Conservation (phyloP, 2,888 invertebrate species). For the Pristionchus japonicus region DNA sequence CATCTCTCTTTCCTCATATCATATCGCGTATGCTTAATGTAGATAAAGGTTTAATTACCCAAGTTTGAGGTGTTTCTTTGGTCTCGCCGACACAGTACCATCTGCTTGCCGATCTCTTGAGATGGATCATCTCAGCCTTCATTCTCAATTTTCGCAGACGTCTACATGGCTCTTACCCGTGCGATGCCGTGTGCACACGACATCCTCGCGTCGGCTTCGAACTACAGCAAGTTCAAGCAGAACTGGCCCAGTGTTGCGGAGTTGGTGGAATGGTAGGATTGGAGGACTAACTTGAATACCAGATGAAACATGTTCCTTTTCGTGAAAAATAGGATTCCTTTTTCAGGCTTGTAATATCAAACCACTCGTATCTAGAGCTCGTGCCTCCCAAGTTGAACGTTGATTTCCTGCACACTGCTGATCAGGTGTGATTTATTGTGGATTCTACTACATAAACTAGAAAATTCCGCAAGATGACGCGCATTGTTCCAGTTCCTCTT, state of each 20-base stretch:
- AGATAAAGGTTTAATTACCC: too few relatives aligned
- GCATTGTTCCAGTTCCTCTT: conserved; percentile 27
- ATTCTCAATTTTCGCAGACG: background rate
- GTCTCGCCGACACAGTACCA: too few relatives aligned
- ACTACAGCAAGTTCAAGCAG: background rate
- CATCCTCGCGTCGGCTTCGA: background rate
- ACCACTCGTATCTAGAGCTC: conserved; percentile 5
- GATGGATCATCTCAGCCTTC: too few relatives aligned
- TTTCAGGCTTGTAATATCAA: conserved; percentile 32
- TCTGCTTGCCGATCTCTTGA: too few relatives aligned
- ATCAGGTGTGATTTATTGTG: background rate
- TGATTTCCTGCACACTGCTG: background rate
- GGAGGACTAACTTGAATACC: background rate
- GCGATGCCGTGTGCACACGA: background rate
- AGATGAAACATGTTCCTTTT: background rate
- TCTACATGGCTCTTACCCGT: background rate
- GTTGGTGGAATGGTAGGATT: background rate
- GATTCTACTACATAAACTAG: background rate
- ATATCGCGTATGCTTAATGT: too few relatives aligned
- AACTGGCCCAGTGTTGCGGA: background rate
- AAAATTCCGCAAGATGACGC: background rate
- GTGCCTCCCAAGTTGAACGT: background rate
- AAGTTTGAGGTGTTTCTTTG: too few relatives aligned
- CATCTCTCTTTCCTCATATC: too few relatives aligned
- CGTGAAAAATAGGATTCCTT: background rate